Evolutionary conservation across 2,797 vertebrate species (phyloP).

Genomic region (Oophaga sylvatica): DNA sequence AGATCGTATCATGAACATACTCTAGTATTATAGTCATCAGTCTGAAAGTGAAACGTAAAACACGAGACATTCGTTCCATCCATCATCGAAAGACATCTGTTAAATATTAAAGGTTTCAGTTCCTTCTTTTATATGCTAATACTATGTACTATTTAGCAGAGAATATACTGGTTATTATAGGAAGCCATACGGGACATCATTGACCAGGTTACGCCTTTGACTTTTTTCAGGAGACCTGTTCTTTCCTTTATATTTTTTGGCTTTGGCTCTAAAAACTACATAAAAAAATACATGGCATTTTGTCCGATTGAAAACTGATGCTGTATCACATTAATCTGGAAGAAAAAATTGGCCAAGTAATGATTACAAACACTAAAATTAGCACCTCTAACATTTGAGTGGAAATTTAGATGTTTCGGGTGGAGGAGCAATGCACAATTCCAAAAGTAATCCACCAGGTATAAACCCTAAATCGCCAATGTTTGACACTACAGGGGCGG

Average conservation of each 20-base stretch:
- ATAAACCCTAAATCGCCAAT: neutral
- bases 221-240: too few species aligned
- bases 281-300: too few species aligned
- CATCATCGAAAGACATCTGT: neutral
- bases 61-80: neutral
- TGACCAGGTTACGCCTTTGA: neutral
- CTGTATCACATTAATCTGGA: neutral
- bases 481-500: too few species aligned
- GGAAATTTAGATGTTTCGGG: neutral
- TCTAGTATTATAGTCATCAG: slow-evolving; percentile 10
- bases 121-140: neutral
- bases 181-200: neutral
- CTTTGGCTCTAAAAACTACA: too few species aligned
- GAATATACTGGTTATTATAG: neutral
- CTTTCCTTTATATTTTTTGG: too few species aligned
- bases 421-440: neutral
- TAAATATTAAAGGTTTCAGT: neutral
- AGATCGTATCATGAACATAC: neutral
- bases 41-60: neutral
- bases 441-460: neutral
- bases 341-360: neutral
- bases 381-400: neutral
- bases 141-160: neutral
- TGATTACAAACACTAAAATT: neutral
- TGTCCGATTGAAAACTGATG: too few species aligned